These are phyloP conservation scores for Myiotriccus ornatus DNA, from an alignment of 2,797 vertebrate species.

Conservation along the genomic window DNA sequence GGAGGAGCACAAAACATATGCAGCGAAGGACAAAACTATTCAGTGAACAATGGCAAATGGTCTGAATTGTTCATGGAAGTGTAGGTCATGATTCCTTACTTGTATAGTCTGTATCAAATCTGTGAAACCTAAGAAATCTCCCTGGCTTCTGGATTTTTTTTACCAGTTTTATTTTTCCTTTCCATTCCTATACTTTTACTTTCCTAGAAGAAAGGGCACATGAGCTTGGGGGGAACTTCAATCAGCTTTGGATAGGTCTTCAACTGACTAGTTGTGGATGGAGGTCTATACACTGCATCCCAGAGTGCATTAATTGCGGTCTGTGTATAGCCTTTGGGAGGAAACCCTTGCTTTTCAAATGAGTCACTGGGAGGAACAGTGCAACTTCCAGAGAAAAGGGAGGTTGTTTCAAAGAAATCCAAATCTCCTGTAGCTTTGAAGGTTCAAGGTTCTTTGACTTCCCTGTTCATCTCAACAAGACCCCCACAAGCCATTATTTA, in stretches of 20 bases:
- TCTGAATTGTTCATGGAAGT: neutral
- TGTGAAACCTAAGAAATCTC: neutral
- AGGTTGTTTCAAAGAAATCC: neutral
- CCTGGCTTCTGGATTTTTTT: neutral
- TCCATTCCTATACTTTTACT: neutral
- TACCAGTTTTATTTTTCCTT: neutral
- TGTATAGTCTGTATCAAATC: neutral
- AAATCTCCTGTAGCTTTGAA: neutral
- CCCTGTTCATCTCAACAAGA: neutral
- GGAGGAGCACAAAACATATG: neutral
- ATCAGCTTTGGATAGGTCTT: neutral
- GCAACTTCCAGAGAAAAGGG: neutral
- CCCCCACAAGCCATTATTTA: neutral
- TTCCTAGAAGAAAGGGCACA: neutral
- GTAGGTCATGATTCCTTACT: neutral
- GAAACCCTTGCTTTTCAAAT: neutral
- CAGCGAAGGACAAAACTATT: neutral
- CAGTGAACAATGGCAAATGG: neutral
- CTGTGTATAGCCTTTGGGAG: neutral
- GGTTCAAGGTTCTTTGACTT: neutral
- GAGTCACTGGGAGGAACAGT: neutral
- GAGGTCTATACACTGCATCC: accelerated
- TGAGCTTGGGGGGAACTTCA: neutral
- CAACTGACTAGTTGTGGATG: neutral
- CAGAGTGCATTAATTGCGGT: neutral